Percentiles rank a stretch among this genome's conserved stretches.
Evolutionary conservation across 2,113 vertebrate genomes (phyloP).

Genomic region (Meles meles): DNA sequence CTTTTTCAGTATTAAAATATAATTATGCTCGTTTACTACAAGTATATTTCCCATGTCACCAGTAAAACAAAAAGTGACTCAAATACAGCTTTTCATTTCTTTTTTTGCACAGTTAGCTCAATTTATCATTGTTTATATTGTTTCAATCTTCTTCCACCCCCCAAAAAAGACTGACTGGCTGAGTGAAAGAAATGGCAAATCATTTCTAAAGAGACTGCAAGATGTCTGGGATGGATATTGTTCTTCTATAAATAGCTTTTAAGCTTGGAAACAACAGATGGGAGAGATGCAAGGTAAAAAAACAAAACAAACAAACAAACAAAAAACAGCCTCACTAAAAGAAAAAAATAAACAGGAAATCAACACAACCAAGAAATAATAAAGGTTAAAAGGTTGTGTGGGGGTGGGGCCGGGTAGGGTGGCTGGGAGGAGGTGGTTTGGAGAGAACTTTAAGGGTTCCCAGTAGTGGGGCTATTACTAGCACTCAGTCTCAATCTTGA

Average conservation of each 20-base stretch:
- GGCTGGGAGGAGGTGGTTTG: neutral
- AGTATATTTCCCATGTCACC: neutral
- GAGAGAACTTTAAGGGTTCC: neutral
- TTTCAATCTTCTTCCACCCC: neutral
- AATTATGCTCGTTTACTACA: neutral
- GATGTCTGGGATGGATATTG: neutral
- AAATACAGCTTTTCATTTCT: constrained; percentile 13
- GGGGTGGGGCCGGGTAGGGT: fast-evolving
- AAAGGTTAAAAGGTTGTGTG: neutral
- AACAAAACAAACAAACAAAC: too few species aligned
- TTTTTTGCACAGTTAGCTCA: constrained; percentile 17
- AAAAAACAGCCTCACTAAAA: neutral
- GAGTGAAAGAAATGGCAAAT: neutral
- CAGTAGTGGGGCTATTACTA: fast-evolving
- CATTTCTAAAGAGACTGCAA: neutral
- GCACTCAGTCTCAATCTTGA: neutral
- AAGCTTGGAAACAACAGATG: neutral
- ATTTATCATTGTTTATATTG: neutral
- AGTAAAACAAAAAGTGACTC: neutral
- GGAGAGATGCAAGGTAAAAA: neutral
- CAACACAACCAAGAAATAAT: neutral
- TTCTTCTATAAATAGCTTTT: neutral
- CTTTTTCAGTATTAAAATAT: constrained; percentile 9
- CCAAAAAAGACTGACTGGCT: neutral
- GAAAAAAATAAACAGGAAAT: neutral